phyloP scores from a whole-genome alignment of 2,888 invertebrate species.

The Cataglyphis cursor region DNA sequence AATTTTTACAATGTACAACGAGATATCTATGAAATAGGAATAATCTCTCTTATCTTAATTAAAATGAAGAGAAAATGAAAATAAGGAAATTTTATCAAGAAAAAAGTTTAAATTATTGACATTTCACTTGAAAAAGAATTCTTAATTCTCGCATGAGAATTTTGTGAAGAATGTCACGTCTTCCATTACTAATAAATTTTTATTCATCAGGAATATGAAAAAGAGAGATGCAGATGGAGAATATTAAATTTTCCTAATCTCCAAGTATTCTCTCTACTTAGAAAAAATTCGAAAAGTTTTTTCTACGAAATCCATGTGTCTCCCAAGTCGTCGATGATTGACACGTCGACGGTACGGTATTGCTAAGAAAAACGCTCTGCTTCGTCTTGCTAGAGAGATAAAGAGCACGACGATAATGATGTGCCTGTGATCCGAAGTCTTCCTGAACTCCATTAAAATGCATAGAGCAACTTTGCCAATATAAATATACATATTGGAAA shows the following conservation, averaged over 20 bases:
- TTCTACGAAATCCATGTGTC: constrained; percentile 77
- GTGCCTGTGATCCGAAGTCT: constrained; percentile 84
- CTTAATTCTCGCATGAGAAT: background rate
- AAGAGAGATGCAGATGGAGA: background rate
- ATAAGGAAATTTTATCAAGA: background rate
- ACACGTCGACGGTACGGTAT: constrained; percentile 55
- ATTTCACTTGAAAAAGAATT: background rate
- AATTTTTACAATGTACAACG: constrained; percentile 21
- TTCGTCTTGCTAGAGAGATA: constrained; percentile 15
- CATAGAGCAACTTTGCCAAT: constrained; percentile 26
- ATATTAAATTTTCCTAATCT: constrained; percentile 39
- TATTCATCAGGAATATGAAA: constrained; percentile 3
- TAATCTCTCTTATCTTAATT: background rate
- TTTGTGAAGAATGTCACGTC: background rate
- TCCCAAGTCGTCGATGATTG: constrained; percentile 64
- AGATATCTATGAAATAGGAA: background rate
- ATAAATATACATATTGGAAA: constrained; percentile 40
- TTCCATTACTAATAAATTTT: constrained; percentile 10
- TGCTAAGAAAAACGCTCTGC: constrained; percentile 53
- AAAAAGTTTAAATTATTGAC: background rate
- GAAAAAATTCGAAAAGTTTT: constrained; percentile 44
- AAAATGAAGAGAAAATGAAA: background rate
- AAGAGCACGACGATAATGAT: constrained; percentile 66
- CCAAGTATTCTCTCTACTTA: constrained; percentile 60
- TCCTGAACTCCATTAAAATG: constrained; percentile 75